These are phyloP conservation scores for Hecatera dysodea DNA, from an alignment of 2,888 invertebrate genomes.

Conservation along the genomic window DNA sequence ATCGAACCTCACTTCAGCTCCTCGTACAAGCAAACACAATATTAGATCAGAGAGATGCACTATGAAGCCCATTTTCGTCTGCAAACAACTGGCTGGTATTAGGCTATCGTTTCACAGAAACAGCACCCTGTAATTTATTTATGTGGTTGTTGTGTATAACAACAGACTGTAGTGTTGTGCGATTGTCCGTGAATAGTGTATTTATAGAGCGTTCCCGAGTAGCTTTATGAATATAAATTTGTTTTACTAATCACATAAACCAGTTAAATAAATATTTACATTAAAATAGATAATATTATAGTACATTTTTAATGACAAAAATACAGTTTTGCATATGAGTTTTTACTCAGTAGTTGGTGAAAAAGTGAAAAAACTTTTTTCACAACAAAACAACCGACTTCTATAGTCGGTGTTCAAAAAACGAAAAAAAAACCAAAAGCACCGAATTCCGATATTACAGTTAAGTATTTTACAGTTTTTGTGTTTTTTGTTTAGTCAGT, in stretches of 20 bases:
- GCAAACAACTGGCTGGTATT: constrained; percentile 43
- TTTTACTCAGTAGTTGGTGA: no score
- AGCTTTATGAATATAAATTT: background rate
- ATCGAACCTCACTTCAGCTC: constrained; percentile 20
- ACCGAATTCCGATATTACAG: no score
- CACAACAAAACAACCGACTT: no score
- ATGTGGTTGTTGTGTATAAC: constrained; percentile 19
- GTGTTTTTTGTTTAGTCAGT: no score
- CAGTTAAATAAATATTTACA: no score
- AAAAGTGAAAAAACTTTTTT: no score
- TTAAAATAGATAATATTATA: no score
- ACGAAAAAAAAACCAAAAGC: no score
- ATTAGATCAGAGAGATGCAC: constrained; percentile 45
- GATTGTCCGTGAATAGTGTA: background rate
- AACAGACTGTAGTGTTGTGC: constrained; percentile 11
- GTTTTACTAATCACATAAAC: background rate
- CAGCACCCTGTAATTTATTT: constrained; percentile 39
- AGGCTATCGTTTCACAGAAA: constrained; percentile 39
- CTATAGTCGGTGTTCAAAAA: no score
- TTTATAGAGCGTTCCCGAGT: background rate
- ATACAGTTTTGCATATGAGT: no score
- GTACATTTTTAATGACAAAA: no score
- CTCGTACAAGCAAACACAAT: constrained; percentile 36
- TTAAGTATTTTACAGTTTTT: no score
- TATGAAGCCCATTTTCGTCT: constrained; percentile 43